Percentiles rank a stretch among this genome's conserved stretches.
These are phyloP conservation scores for Slavum lentiscoides DNA, from an alignment of 2,888 invertebrate species.

Conservation along the genomic window DNA sequence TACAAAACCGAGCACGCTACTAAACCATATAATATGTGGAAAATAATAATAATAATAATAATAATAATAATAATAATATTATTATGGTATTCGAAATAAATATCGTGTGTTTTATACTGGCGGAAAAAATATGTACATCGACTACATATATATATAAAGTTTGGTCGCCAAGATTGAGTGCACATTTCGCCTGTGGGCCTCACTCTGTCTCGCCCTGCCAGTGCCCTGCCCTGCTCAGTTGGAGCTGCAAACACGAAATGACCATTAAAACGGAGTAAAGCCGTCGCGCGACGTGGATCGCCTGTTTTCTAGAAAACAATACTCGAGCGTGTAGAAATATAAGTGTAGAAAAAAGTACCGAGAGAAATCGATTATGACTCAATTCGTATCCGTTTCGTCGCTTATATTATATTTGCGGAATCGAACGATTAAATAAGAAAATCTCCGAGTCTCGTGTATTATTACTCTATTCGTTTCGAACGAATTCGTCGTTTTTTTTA, in stretches of 20 bases:
- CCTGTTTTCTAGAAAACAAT: background rate
- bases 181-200: slow-evolving; percentile 27
- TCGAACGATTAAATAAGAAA: no score
- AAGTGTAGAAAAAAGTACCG: background rate
- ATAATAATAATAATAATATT: background rate
- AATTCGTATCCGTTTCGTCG: background rate
- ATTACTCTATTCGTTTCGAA: no score
- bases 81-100: background rate
- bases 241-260: slow-evolving; percentile 40
- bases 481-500: no score
- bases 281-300: background rate
- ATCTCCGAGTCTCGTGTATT: no score
- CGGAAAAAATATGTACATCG: background rate
- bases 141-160: background rate
- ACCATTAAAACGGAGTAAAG: slow-evolving; percentile 43
- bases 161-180: slow-evolving; percentile 41
- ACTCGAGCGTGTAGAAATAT: background rate
- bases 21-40: no score
- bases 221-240: background rate
- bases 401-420: no score
- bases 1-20: no score
- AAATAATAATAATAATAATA: no score
- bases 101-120: background rate
- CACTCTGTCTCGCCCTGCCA: no score
- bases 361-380: background rate